Evolutionary conservation across 2,113 vertebrate genomes (phyloP).

Genomic region (Datnioides undecimradiatus): DNA sequence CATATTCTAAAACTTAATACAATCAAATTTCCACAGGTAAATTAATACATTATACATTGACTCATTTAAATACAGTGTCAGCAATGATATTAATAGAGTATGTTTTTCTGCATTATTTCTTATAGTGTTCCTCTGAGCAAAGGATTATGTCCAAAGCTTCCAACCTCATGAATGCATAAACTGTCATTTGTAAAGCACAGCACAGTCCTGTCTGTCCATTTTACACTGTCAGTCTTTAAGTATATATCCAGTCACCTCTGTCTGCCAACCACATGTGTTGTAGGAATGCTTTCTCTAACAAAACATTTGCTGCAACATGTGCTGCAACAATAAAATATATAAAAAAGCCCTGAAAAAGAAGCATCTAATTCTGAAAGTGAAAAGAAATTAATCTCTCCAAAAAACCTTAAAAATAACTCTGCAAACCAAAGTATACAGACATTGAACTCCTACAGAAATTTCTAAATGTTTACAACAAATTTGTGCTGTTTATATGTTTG

Average conservation of each 20-base stretch:
- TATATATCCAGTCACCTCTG: not conserved
- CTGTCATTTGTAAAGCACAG: not conserved
- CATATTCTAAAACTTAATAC: no score
- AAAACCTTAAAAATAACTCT: constrained; percentile 19
- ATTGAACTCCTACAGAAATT: constrained; percentile 23
- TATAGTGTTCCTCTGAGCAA: not conserved
- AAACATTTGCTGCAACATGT: not conserved
- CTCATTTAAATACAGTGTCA: no score
- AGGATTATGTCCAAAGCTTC: not conserved
- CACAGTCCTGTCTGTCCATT: not conserved
- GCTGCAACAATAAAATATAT: constrained; percentile 6
- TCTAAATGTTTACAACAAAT: constrained; percentile 43
- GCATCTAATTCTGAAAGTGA: constrained; percentile 2
- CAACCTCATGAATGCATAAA: not conserved
- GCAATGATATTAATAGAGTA: no score
- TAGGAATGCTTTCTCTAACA: not conserved
- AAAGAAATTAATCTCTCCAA: constrained; percentile 11
- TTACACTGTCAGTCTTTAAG: not conserved
- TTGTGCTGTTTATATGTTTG: constrained; percentile 32
- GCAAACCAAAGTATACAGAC: constrained; percentile 36
- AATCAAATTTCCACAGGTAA: no score
- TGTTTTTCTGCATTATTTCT: not conserved
- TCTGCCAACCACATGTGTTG: not conserved
- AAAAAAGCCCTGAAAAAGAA: constrained; percentile 17
- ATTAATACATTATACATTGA: no score